Conservation (phyloP, 2,797 vertebrate genomes). For the Catamblyrhynchus diadema region DNA sequence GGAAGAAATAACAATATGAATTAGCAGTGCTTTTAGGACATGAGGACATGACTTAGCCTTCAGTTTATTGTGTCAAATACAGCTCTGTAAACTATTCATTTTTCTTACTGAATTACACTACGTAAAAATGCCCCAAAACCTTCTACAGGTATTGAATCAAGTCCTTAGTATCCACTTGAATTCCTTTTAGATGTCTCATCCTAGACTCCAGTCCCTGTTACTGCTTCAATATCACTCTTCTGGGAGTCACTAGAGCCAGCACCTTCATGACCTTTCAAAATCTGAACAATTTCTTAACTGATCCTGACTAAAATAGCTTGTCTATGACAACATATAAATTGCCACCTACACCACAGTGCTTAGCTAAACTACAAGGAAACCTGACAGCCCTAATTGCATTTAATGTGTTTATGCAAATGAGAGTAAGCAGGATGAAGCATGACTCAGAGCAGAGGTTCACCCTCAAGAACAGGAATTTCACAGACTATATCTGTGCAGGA, state of each 20-base stretch:
- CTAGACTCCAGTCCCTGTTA: background rate
- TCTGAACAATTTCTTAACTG: background rate
- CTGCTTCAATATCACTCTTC: background rate
- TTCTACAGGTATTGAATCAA: background rate
- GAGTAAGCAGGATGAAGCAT: background rate
- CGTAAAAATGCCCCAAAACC: background rate
- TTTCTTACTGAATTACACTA: background rate
- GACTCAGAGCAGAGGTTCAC: background rate
- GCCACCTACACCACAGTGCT: background rate
- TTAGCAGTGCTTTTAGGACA: background rate
- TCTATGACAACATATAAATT: background rate
- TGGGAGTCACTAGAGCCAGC: background rate
- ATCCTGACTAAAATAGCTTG: background rate
- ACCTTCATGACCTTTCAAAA: background rate
- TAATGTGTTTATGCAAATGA: background rate
- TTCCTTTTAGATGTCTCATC: background rate
- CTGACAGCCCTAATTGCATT: background rate
- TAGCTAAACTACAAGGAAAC: background rate
- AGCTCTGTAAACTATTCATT: background rate
- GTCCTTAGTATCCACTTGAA: background rate
- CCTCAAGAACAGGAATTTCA: background rate
- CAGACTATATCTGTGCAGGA: background rate
- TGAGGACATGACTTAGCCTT: background rate
- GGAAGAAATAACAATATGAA: background rate
- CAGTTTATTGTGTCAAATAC: background rate